These are phyloP conservation scores for Lepilemur septentrionalis DNA, from an alignment of 2,797 vertebrate genomes.

Conservation along the genomic window DNA sequence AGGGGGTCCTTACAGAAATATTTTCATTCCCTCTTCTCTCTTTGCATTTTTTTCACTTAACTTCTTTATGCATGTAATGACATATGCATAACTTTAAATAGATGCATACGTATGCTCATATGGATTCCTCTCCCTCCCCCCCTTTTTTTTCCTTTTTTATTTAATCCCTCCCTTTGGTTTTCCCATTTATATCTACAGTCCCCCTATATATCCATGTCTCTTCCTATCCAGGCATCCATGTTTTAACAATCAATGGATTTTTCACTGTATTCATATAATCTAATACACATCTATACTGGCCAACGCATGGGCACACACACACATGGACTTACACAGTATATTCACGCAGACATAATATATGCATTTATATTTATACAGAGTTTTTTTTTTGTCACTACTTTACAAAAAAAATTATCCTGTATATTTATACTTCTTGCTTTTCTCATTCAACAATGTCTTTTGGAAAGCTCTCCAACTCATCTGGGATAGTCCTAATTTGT, in stretches of 20 bases:
- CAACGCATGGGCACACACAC: neutral
- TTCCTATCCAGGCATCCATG: neutral
- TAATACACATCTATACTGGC: neutral
- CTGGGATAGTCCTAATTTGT: neutral
- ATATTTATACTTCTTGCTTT: neutral
- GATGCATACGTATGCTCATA: neutral
- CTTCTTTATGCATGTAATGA: neutral
- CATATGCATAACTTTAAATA: neutral
- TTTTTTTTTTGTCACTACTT: neutral
- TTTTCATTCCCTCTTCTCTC: neutral
- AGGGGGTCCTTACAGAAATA: neutral
- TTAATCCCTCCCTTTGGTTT: neutral
- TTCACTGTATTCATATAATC: neutral
- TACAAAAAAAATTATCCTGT: neutral
- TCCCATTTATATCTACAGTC: neutral
- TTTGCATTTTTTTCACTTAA: neutral
- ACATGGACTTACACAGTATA: neutral
- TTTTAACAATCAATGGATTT: neutral
- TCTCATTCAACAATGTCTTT: neutral
- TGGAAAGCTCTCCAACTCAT: neutral
- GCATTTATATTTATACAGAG: neutral
- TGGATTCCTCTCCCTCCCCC: neutral
- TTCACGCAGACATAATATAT: neutral
- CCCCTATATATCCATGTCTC: neutral
- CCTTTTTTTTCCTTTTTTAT: neutral